These are phyloP conservation scores for Spheniscus mendiculus DNA, from an alignment of 2,113 vertebrate species.

Conservation along the genomic window DNA sequence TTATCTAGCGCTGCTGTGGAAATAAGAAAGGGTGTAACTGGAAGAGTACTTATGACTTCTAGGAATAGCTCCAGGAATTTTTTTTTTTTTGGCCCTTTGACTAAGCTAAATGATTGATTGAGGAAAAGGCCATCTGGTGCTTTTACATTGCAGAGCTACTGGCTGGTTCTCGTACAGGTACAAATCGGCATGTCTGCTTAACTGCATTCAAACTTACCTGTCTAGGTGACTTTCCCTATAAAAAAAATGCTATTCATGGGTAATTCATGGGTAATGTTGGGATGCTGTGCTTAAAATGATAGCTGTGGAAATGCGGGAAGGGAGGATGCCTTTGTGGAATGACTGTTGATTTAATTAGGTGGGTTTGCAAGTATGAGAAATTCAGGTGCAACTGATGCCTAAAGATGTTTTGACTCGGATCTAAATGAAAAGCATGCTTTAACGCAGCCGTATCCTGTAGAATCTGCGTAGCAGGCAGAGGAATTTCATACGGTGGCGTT, in stretches of 20 bases:
- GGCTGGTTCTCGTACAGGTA: background rate
- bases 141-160: background rate
- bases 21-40: background rate
- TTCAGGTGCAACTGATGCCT: background rate
- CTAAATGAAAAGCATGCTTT: background rate
- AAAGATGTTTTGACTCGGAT: background rate
- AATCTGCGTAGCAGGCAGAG: background rate
- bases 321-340: background rate
- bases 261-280: background rate
- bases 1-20: background rate
- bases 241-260: background rate
- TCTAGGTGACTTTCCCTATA: background rate
- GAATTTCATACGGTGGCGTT: background rate
- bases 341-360: background rate
- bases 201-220: background rate
- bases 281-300: background rate
- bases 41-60: background rate
- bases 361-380: background rate
- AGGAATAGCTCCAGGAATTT: constrained; percentile 32
- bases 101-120: background rate
- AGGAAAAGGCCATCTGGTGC: background rate
- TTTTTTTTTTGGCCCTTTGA: background rate
- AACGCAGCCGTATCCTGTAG: background rate
- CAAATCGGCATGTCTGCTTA: background rate
- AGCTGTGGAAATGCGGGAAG: background rate